phyloP scores from a whole-genome alignment of 2,797 vertebrate genomes.

The Macroramphosus scolopax region DNA sequence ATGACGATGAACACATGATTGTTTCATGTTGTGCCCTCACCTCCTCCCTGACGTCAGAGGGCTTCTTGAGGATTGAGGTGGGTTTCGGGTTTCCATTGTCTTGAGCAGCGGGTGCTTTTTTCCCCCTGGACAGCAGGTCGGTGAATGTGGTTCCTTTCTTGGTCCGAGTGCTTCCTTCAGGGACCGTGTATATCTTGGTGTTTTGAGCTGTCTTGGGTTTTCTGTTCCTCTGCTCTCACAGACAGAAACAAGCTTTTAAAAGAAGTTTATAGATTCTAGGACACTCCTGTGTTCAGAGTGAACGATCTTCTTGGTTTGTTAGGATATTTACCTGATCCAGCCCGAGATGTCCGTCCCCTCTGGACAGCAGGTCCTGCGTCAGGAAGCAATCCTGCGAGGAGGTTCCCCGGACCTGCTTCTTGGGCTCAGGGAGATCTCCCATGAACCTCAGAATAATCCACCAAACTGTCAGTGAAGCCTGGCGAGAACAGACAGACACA shows the following conservation, averaged over 20 bases:
- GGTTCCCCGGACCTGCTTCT: slow-evolving; percentile 48
- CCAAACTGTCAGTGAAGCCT: slow-evolving; percentile 91
- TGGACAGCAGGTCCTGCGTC: slow-evolving; percentile 64
- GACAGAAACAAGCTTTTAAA: not conserved
- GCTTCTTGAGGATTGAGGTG: slow-evolving; percentile 46
- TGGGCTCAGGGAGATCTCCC: slow-evolving; percentile 93
- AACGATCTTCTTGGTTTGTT: too few relatives aligned
- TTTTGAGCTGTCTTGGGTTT: slow-evolving; percentile 45
- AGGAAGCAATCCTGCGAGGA: slow-evolving; percentile 42
- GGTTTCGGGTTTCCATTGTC: slow-evolving; percentile 40
- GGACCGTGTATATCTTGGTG: slow-evolving; percentile 55
- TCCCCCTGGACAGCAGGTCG: slow-evolving; percentile 65
- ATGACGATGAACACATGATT: too few relatives aligned
- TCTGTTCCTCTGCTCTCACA: slow-evolving; percentile 60
- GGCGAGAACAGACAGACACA: slow-evolving; percentile 4
- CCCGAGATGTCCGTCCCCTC: slow-evolving; percentile 73
- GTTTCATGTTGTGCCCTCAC: slow-evolving; percentile 36
- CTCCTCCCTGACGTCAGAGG: slow-evolving; percentile 73
- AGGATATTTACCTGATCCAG: slow-evolving; percentile 73
- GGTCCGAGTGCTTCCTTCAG: slow-evolving; percentile 39
- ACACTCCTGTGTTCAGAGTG: too few relatives aligned
- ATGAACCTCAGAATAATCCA: slow-evolving; percentile 93
- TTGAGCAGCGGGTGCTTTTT: slow-evolving; percentile 51
- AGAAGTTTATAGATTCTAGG: too few relatives aligned
- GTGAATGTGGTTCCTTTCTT: slow-evolving; percentile 69